A percentile compares a stretch with the other conserved stretches of the same genome.
Conservation (phyloP, 2,888 invertebrate genomes). For the Mongoloraphidia duomilia region DNA sequence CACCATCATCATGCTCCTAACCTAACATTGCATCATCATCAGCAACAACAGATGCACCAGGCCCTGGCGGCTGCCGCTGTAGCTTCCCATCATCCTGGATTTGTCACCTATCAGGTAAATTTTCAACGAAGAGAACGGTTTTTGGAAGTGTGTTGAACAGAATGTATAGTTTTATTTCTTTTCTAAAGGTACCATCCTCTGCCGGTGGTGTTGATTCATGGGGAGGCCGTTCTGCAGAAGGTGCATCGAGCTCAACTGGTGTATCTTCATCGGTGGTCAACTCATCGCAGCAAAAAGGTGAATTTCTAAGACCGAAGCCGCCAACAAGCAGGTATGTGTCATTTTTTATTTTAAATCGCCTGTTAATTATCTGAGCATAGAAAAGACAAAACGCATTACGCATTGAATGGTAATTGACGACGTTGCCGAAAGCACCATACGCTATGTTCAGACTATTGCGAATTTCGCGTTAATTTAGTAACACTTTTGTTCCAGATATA, state of each 20-base stretch:
- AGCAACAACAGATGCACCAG: no score
- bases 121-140: no score
- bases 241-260: background rate
- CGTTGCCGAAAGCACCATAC: no score
- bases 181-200: background rate
- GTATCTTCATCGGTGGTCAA: background rate
- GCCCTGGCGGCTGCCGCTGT: background rate
- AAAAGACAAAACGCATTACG: no score
- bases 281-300: background rate
- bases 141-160: no score
- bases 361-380: no score
- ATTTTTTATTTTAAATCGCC: no score
- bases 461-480: background rate
- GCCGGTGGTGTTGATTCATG: background rate
- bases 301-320: background rate
- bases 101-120: no score
- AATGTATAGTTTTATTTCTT: no score
- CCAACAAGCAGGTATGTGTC: no score
- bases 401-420: no score
- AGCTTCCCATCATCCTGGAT: background rate
- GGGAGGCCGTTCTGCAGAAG: background rate
- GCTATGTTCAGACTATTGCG: background rate
- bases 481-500: constrained; percentile 5
- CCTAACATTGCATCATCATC: no score
- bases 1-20: constrained; percentile 29